Evolutionary conservation across 2,797 vertebrate genomes (phyloP), one percentile per base, ranked within the genome.

Genomic region (Chrosomus eos): DNA sequence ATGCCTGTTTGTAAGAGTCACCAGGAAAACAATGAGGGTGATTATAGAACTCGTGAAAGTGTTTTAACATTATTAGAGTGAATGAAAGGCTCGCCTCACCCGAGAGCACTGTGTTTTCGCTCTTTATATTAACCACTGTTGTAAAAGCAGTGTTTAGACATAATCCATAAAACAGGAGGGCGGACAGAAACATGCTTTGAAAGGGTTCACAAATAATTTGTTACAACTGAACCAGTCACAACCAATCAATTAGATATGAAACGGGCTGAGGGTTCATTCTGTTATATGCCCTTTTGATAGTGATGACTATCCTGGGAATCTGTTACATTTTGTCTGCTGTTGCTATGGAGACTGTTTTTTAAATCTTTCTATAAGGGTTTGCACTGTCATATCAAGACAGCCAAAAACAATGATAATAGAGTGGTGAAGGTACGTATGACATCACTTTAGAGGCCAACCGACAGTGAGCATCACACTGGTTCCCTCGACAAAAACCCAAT

Each of bases 31-130:
- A 87, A 81, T 40, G 28, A 77, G 73, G 48, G 76, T 80, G 53
- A 86, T 87, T 89, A 72, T 85, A 62, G 66, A 87, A 80, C 67
- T 76, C 5, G 31, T 87, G 78, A 83, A 87, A 85, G 83, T 78
- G 79, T 82, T 89, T 83, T 80, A 87, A 87, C 81, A 53, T 86
- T 71, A 80, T 86, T 87, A 85, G 77, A 82, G 36, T 74, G 62
- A 82, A 67, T 84, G 36, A 70, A 64, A 77, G 83, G 26, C 48
- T 40, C 60, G 1, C 62, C 48, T 85, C 58, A 81, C 83, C 84
- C 64, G 74, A 85, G 72, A 86, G 67, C 77, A 84, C 77, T 58
- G 80, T 43, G 4, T 67, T 86, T 85, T 81, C 33, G 64, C 36
- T 70, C 51, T 78, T 82, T 67, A 36, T 79, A 72, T 88, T 82